Percentiles rank a stretch among this genome's conserved stretches.
phyloP scores from a whole-genome alignment of 2,113 vertebrate genomes.

The Nicator chloris region DNA sequence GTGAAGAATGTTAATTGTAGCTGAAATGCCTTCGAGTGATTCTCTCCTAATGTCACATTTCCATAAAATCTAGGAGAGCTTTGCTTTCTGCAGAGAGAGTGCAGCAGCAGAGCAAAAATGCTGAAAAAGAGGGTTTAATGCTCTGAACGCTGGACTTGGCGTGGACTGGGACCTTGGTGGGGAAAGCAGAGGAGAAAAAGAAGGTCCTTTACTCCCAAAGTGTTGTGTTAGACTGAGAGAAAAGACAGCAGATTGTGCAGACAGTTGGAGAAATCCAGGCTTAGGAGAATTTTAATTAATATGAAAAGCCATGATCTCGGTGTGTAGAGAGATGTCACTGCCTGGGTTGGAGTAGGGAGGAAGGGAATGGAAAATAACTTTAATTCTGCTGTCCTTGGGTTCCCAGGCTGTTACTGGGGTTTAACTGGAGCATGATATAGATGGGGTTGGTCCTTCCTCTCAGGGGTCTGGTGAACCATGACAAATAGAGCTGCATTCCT shows the following conservation, averaged over 20 bases:
- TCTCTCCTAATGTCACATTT: slow-evolving; percentile 69
- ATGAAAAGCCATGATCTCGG: neutral
- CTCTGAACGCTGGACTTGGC: neutral
- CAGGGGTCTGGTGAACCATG: neutral
- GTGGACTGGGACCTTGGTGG: neutral
- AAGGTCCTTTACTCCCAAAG: neutral
- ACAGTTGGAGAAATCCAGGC: neutral
- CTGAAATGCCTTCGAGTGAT: slow-evolving; percentile 57
- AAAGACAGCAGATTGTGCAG: slow-evolving; percentile 9
- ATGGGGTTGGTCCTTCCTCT: neutral
- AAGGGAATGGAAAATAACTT: neutral
- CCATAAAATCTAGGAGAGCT: slow-evolving; percentile 49
- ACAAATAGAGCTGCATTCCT: neutral
- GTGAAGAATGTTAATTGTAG: slow-evolving; percentile 65
- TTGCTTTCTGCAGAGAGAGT: neutral
- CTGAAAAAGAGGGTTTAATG: neutral
- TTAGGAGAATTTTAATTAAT: neutral
- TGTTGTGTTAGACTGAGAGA: neutral
- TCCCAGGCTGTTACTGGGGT: neutral
- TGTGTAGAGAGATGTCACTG: neutral
- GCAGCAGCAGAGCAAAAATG: neutral
- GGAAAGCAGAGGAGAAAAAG: neutral
- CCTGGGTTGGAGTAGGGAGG: neutral
- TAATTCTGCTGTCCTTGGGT: neutral
- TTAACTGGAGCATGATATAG: accelerated